These are phyloP conservation scores for Theretra japonica DNA, from an alignment of 2,888 invertebrate genomes.

Conservation along the genomic window DNA sequence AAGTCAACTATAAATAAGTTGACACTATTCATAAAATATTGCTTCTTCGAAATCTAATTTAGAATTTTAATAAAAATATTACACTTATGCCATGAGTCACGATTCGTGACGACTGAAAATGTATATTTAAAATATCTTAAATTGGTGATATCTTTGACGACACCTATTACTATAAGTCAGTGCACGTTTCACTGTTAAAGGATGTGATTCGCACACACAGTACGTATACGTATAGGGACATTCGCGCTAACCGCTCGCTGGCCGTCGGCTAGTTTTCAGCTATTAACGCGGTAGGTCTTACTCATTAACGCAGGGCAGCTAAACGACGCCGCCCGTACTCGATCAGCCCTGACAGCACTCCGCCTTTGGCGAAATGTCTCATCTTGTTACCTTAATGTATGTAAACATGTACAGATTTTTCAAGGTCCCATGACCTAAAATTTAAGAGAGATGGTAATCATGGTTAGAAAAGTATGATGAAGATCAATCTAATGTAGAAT, in stretches of 20 bases:
- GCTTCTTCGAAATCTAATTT: too few relatives aligned
- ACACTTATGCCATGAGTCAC: too few relatives aligned
- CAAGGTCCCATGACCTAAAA: too few relatives aligned
- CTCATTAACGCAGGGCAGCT: slow-evolving; percentile 78
- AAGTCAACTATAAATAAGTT: too few relatives aligned
- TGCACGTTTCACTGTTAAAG: slow-evolving; percentile 20
- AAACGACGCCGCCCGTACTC: slow-evolving; percentile 67
- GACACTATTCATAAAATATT: too few relatives aligned
- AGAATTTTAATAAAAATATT: too few relatives aligned
- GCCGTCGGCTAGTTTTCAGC: slow-evolving; percentile 79
- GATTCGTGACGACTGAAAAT: too few relatives aligned
- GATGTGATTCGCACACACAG: slow-evolving; percentile 44
- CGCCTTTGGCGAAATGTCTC: slow-evolving; percentile 28
- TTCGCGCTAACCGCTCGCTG: slow-evolving; percentile 63
- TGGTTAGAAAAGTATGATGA: background rate
- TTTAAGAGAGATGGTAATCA: background rate
- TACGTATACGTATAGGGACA: slow-evolving; percentile 49
- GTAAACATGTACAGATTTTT: slow-evolving; percentile 9
- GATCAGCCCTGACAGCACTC: slow-evolving; percentile 45
- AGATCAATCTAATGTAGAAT: too few relatives aligned
- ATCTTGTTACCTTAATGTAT: slow-evolving; percentile 16
- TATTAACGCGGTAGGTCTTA: slow-evolving; percentile 80
- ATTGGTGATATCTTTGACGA: too few relatives aligned
- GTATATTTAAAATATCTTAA: too few relatives aligned
- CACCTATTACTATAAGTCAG: too few relatives aligned